phyloP scores from a whole-genome alignment of 2,888 invertebrate genomes.

The Cryptocephalus moraei region DNA sequence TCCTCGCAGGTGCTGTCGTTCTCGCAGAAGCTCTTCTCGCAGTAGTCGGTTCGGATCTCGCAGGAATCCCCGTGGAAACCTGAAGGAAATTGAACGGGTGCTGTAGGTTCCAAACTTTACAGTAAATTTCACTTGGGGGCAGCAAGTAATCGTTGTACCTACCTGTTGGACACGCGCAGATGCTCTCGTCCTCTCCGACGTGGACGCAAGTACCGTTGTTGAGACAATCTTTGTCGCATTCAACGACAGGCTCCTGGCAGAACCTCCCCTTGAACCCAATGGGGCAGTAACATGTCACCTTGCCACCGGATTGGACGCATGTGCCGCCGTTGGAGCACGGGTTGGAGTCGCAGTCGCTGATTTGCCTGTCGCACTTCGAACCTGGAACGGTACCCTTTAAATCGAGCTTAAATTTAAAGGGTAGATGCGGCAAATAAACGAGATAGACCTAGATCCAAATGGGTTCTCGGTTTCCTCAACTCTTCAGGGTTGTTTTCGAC shows the following conservation, averaged over 20 bases:
- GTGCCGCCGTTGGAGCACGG: slow-evolving; percentile 47
- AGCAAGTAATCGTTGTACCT: too few species aligned
- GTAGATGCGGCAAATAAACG: too few species aligned
- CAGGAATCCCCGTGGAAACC: slow-evolving; percentile 33
- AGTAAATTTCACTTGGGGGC: too few species aligned
- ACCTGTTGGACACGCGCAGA: slow-evolving; percentile 36
- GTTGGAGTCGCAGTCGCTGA: slow-evolving; percentile 40
- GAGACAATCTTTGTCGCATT: slow-evolving; percentile 37
- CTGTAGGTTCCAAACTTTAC: too few species aligned
- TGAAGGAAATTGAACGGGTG: too few species aligned
- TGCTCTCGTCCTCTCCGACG: slow-evolving; percentile 34
- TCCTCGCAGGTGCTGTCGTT: slow-evolving; percentile 38
- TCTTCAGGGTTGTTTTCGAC: too few species aligned
- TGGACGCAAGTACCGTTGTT: slow-evolving; percentile 43
- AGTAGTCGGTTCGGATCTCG: slow-evolving; percentile 23
- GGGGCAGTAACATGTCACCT: slow-evolving; percentile 42
- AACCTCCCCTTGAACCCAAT: slow-evolving; percentile 37
- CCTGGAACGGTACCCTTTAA: too few species aligned
- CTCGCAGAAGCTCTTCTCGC: slow-evolving; percentile 30
- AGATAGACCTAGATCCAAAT: too few species aligned
- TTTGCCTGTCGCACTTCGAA: slow-evolving; percentile 39
- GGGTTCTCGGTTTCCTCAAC: too few species aligned
- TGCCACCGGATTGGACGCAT: slow-evolving; percentile 31
- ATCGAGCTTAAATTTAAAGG: too few species aligned
- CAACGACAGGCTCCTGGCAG: slow-evolving; percentile 38